A percentile compares a stretch with the other conserved stretches of the same genome.
phyloP scores from a whole-genome alignment of 2,797 vertebrate genomes.

The Calcarius lapponicus region DNA sequence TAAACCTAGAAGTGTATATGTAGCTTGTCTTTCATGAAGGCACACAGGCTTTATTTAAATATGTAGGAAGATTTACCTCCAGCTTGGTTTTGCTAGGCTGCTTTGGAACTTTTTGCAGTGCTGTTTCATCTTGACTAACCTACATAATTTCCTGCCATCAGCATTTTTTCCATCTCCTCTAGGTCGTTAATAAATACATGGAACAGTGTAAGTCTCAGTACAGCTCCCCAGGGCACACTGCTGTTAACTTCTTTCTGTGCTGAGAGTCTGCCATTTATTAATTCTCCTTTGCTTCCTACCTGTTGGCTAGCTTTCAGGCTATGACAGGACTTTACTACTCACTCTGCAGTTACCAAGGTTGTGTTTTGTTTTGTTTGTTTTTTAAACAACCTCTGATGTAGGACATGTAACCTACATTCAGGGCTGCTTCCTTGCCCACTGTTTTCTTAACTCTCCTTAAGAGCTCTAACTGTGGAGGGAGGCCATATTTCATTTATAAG shows the following conservation, averaged over 20 bases:
- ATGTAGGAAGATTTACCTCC: background rate
- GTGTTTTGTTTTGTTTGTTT: background rate
- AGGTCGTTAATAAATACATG: constrained; percentile 44
- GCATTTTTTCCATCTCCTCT: constrained; percentile 33
- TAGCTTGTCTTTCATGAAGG: background rate
- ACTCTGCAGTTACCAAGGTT: background rate
- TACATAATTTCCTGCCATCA: constrained; percentile 59
- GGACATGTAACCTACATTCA: background rate
- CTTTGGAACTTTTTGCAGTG: background rate
- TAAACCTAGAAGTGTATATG: background rate
- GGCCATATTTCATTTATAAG: background rate
- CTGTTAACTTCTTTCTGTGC: background rate
- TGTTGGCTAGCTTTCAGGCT: constrained; percentile 6
- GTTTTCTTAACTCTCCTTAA: constrained; percentile 9
- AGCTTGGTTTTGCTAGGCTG: constrained; percentile 35
- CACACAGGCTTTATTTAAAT: background rate
- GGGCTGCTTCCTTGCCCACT: background rate
- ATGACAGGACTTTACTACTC: background rate
- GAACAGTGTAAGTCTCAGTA: background rate
- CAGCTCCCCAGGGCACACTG: background rate
- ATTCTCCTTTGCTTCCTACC: constrained; percentile 1
- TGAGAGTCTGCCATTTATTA: background rate
- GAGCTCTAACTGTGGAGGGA: background rate
- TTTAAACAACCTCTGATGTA: background rate
- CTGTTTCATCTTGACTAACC: constrained; percentile 49